phyloP scores from a whole-genome alignment of 1,140 invertebrate genomes.

The Apis cerana region DNA sequence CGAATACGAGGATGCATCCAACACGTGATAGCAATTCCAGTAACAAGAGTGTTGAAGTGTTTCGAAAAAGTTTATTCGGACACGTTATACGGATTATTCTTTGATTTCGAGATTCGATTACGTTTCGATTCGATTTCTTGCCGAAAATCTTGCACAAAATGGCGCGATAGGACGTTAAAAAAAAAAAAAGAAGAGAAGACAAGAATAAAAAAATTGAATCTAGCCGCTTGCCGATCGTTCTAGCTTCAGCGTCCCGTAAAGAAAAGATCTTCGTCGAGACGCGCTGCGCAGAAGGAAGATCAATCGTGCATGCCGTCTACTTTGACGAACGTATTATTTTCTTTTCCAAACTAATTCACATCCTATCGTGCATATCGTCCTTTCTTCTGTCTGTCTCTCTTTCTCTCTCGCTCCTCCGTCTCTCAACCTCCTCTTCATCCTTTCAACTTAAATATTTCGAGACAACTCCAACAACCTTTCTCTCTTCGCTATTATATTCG shows the following conservation, averaged over 20 bases:
- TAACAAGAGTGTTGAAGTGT: background rate
- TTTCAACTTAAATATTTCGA: constrained; percentile 3
- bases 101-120: background rate
- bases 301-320: constrained; percentile 57
- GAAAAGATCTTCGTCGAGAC: constrained; percentile 11
- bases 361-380: constrained; percentile 15
- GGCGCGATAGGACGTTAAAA: background rate
- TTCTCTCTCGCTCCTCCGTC: constrained; percentile 31
- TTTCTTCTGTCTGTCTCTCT: constrained; percentile 34
- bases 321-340: constrained; percentile 47
- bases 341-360: constrained; percentile 51
- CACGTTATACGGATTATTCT: background rate
- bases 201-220: background rate
- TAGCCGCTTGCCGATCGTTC: constrained; percentile 29
- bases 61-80: no score
- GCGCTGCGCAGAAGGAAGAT: constrained; percentile 33
- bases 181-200: background rate
- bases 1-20: background rate
- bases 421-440: constrained; percentile 28
- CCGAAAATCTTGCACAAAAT: background rate
- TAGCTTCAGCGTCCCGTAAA: constrained; percentile 20
- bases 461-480: constrained; percentile 34
- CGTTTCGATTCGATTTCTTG: background rate
- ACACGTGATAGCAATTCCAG: background rate
- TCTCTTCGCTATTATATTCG: background rate